phyloP scores from a whole-genome alignment of 2,113 vertebrate species.

The Butastur rufipennis region DNA sequence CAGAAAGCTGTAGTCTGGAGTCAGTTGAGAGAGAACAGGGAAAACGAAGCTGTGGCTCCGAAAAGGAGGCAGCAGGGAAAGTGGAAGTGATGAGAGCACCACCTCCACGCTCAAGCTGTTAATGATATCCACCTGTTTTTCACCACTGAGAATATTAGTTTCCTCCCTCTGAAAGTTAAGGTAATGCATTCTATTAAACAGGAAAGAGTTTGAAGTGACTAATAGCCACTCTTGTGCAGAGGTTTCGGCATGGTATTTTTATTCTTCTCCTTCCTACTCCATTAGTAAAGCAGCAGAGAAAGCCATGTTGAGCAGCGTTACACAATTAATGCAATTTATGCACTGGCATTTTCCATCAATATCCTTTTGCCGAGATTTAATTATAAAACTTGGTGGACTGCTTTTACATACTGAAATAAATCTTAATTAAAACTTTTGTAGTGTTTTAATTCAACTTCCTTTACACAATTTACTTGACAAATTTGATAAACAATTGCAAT shows the following conservation, averaged over 20 bases:
- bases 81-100: background rate
- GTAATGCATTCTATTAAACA: slow-evolving; percentile 42
- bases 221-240: background rate
- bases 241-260: background rate
- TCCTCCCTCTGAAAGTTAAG: background rate
- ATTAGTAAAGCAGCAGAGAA: background rate
- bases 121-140: slow-evolving; percentile 12
- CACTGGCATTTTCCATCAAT: slow-evolving; percentile 2
- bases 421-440: slow-evolving; percentile 29
- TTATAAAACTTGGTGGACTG: background rate
- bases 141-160: slow-evolving; percentile 6
- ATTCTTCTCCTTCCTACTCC: background rate
- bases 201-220: slow-evolving; percentile 16
- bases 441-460: background rate
- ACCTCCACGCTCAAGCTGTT: background rate
- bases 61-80: background rate
- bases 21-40: background rate
- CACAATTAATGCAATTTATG: background rate
- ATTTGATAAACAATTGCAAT: background rate
- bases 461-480: background rate
- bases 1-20: background rate
- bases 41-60: background rate
- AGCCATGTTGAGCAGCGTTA: background rate
- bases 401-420: background rate
- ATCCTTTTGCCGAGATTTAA: slow-evolving; percentile 28